Evolutionary conservation across 2,113 vertebrate genomes (phyloP).

Genomic region (Melanerpes formicivorus): DNA sequence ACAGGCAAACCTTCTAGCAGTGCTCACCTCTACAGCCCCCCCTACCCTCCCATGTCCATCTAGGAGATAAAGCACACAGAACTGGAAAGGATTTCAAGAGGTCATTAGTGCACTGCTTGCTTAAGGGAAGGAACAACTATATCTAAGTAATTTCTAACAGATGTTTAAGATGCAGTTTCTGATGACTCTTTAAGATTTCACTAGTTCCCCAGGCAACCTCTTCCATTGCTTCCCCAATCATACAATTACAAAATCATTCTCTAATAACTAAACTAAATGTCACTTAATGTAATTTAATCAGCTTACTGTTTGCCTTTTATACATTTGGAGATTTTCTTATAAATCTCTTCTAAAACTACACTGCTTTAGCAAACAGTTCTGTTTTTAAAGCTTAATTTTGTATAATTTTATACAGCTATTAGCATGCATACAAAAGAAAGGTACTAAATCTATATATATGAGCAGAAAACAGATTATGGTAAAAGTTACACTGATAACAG

Average conservation of each 20-base stretch:
- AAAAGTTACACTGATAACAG: not conserved
- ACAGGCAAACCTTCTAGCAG: not conserved
- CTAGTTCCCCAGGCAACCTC: not conserved
- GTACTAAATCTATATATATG: not conserved
- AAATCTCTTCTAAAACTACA: not conserved
- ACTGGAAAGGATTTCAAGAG: not conserved
- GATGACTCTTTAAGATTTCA: not conserved
- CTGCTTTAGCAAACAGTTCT: not conserved
- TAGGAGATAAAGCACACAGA: not conserved
- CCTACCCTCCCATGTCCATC: rapidly evolving
- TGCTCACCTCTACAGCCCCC: rapidly evolving
- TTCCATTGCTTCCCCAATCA: not conserved
- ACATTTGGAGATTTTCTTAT: not conserved
- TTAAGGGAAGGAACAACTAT: not conserved
- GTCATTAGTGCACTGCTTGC: not conserved
- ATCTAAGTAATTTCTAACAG: not conserved
- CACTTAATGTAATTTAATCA: not conserved
- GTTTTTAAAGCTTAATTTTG: not conserved
- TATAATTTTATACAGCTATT: not conserved
- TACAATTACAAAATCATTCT: not conserved
- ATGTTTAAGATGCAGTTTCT: not conserved
- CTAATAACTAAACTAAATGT: not conserved
- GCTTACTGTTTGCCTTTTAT: not conserved
- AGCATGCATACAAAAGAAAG: not conserved
- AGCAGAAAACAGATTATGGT: not conserved